Conservation (phyloP, 2,113 vertebrate species). For the Todiramphus saurophagus region DNA sequence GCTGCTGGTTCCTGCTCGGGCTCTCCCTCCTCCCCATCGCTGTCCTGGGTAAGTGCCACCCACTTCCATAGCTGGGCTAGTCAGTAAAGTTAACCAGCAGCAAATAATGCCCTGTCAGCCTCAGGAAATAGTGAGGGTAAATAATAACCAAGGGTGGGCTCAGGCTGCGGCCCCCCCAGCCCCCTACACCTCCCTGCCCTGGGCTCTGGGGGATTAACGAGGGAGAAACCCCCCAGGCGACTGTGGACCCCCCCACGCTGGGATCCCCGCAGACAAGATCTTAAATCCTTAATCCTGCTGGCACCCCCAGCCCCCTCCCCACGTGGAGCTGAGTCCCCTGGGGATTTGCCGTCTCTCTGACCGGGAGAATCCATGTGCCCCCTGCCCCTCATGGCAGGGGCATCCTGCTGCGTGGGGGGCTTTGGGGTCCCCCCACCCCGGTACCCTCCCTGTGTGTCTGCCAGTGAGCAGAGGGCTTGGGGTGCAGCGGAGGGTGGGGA, state of each 20-base stretch:
- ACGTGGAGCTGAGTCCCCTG: background rate
- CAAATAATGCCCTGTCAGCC: rapidly evolving
- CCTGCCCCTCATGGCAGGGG: background rate
- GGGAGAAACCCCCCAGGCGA: background rate
- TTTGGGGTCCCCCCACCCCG: background rate
- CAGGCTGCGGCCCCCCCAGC: rapidly evolving
- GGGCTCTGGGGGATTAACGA: background rate
- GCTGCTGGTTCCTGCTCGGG: constrained; percentile 62
- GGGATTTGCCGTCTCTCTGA: background rate
- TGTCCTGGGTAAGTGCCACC: constrained; percentile 68
- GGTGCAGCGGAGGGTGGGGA: rapidly evolving
- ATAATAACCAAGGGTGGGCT: background rate
- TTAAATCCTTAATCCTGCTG: background rate
- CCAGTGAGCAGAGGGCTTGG: rapidly evolving
- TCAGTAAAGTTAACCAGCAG: background rate
- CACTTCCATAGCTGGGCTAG: background rate
- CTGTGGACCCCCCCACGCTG: rapidly evolving
- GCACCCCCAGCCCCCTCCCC: background rate
- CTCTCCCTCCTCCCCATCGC: constrained; percentile 58
- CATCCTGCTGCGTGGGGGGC: background rate
- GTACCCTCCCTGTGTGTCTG: rapidly evolving
- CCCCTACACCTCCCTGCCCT: background rate
- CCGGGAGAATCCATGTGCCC: background rate
- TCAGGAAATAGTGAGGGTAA: rapidly evolving
- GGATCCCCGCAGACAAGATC: background rate